These are phyloP conservation scores for Acomys russatus DNA, from an alignment of 2,797 vertebrate genomes.

Conservation along the genomic window DNA sequence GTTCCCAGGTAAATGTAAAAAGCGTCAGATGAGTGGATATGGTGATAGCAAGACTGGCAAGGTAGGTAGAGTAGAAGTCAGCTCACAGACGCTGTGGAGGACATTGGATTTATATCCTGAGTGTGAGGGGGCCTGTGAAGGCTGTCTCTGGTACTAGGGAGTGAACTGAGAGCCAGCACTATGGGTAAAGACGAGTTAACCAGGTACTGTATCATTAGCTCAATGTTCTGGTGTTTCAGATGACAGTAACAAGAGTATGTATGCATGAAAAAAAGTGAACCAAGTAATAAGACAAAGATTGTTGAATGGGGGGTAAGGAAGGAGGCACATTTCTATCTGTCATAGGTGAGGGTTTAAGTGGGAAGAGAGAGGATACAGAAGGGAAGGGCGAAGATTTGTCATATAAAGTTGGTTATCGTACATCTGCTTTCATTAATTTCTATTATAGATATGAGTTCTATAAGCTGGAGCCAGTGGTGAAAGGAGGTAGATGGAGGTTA, in stretches of 20 bases:
- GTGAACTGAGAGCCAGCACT: conserved; percentile 6
- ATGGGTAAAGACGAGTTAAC: neutral
- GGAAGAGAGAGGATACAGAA: neutral
- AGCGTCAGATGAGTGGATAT: conserved; percentile 16
- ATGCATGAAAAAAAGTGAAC: conserved; percentile 11
- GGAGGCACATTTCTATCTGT: neutral
- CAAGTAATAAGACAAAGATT: conserved; percentile 19
- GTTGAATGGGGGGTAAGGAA: conserved; percentile 42
- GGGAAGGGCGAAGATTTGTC: neutral
- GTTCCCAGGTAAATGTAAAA: conserved; percentile 18
- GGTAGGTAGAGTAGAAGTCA: conserved; percentile 3
- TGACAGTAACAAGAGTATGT: neutral
- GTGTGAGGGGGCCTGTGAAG: neutral
- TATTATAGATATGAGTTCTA: neutral
- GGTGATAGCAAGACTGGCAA: neutral
- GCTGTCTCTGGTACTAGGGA: neutral
- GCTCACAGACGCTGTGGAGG: neutral
- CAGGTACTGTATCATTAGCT: neutral
- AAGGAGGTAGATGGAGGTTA: neutral
- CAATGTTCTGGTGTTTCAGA: conserved; percentile 12
- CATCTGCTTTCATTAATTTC: conserved; percentile 37
- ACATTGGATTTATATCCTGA: conserved; percentile 18
- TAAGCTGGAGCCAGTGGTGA: neutral
- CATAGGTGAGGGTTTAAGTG: neutral
- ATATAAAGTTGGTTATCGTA: neutral